Base-by-base conservation (phyloP, 2,113 vertebrate species). In the Sterrhoptilus dennistouni region DNA sequence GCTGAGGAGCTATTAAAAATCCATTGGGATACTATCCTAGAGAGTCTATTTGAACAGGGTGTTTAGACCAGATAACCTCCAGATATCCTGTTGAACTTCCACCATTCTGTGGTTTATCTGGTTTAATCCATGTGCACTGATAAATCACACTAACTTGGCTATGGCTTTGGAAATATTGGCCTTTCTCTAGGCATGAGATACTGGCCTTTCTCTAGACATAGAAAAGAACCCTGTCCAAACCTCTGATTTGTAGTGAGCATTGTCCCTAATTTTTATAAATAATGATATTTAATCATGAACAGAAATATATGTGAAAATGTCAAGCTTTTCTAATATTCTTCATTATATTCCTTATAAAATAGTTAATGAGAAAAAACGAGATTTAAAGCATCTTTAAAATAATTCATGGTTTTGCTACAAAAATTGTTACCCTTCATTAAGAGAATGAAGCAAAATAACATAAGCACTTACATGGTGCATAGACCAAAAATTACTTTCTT, bases 11-110 rank as follows among this genome's bases (percentile, higher is more conserved):
- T 61, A 52, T 4, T 61, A 9, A 56, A 66, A 63, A 82, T 36
- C 6, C 42, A 17, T 36, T 11, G 31, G 14, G 8, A 52, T 12
- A 35, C 8, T 40, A 18, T 29, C n/a, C 16, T 53, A n/a, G 22
- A 27, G 7, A 42, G 5, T 23, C 14, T 59, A 1, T 27, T 44
- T 59, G 13, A 70, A 49, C 3, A 18, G 20, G 2, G 1, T 2
- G 5, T 8, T 59, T 60, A 21, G 25, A 63, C 3, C 13, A 59
- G 22, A 27, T 29, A 23, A 70, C 13, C 12, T 38, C 35, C 35
- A 50, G 23, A 56, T 15, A 12, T 15, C 12, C n/a, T 18, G 25
- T 2, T 40, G 38, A 50, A 47, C 40, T 52, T 63, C 27, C 31
- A 3, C 11, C n/a, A 12, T 40, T 63, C 24, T 35, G 5, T 81